Evolutionary conservation across 2,113 vertebrate species (phyloP).

Genomic region (Peucedramus taeniatus): DNA sequence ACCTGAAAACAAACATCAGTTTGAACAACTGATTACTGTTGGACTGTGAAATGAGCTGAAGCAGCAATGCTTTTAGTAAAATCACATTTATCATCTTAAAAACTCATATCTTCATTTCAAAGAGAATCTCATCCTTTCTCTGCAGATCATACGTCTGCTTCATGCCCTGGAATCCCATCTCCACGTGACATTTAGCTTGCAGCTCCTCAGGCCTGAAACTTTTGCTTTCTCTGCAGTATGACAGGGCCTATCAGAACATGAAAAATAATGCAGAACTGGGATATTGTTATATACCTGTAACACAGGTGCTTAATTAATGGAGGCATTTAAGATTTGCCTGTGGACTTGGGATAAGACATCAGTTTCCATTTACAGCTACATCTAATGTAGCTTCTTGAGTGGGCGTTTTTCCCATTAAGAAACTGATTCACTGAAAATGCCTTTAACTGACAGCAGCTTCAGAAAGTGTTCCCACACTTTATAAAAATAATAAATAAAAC

Average conservation of each 20-base stretch:
- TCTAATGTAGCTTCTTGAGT: background rate
- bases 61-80: background rate
- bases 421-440: background rate
- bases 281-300: background rate
- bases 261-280: background rate
- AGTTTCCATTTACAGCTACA: background rate
- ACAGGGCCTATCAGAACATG: background rate
- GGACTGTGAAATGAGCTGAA: background rate
- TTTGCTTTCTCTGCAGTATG: background rate
- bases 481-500: conserved; percentile 5
- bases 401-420: background rate
- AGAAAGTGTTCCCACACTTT: background rate
- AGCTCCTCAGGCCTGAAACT: background rate
- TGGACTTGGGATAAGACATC: background rate
- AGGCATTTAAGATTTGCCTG: background rate
- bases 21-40: background rate
- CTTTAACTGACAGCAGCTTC: background rate
- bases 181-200: fast-evolving
- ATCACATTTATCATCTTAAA: background rate
- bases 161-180: background rate
- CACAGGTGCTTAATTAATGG: background rate
- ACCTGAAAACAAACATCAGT: background rate
- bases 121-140: background rate
- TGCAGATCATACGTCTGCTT: background rate
- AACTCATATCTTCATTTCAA: background rate